phyloP scores from a whole-genome alignment of 2,113 vertebrate genomes.

The Taurulus bubalis region DNA sequence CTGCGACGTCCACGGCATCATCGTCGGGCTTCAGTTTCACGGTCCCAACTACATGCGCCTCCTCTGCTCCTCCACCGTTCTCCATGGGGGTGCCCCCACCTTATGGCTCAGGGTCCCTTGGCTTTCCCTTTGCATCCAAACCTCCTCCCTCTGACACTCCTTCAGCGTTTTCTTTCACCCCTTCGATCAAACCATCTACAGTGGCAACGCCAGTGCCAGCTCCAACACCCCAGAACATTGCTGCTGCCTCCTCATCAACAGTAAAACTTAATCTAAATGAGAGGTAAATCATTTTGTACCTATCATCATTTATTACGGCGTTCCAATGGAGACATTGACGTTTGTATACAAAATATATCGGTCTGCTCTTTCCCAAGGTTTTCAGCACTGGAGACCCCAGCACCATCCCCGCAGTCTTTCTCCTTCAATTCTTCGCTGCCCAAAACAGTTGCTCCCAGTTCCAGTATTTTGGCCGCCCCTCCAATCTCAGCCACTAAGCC shows the following conservation, averaged over 20 bases:
- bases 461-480: slow-evolving; percentile 65
- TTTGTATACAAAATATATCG: neutral
- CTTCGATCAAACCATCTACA: slow-evolving; percentile 77
- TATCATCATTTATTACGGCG: fast-evolving
- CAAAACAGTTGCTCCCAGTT: slow-evolving; percentile 75
- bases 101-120: slow-evolving; percentile 66
- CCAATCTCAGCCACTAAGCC: slow-evolving; percentile 49
- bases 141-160: slow-evolving; percentile 62
- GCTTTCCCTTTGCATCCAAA: slow-evolving; percentile 65
- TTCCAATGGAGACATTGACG: neutral
- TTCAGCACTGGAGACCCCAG: slow-evolving; percentile 72
- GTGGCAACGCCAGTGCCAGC: slow-evolving; percentile 61
- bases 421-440: slow-evolving; percentile 81
- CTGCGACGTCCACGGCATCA: slow-evolving; percentile 26
- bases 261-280: slow-evolving; percentile 92
- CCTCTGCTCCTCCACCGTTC: slow-evolving; percentile 68
- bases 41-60: slow-evolving; percentile 47
- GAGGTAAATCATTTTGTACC: slow-evolving; percentile 80
- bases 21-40: slow-evolving; percentile 79
- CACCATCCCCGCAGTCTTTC: slow-evolving; percentile 70
- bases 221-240: slow-evolving; percentile 65
- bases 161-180: slow-evolving; percentile 75
- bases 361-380: slow-evolving; percentile 80
- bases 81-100: slow-evolving; percentile 78
- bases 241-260: slow-evolving; percentile 64